Evolutionary conservation across 2,113 vertebrate species (phyloP), one percentile per base, ranked within the genome.

Genomic region (Sebastes fasciatus): DNA sequence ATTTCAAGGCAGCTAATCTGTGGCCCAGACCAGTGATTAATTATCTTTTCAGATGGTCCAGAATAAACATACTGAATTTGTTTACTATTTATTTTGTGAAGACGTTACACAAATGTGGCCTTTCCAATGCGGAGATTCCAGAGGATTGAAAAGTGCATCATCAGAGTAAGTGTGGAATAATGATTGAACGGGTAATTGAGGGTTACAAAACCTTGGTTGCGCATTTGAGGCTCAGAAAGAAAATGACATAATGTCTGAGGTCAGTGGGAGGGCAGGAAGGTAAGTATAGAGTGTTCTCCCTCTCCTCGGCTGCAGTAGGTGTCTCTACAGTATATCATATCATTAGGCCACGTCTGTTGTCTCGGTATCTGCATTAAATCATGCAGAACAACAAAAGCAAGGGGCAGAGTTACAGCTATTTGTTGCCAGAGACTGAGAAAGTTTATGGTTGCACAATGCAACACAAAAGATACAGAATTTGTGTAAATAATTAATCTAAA

Each of bases 171-270:
- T 26, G n/a, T 57, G 49, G 51, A 72, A 46, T 40, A 34, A 77
- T 80, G 43, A 77, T 6, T 14, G 11, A n/a, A 62, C 0, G 3
- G 42, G 34, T 66, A 54, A 80, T 55, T 82, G 19, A 45, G 17
- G 65, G 62, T 82, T 84, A n/a, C 63, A 80, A 78, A 72, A 63
- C 51, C 8, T 11, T 21, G 21, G 26, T 71, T 40, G 17, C 16
- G 7, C 42, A 77, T 74, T 81, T 85, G 49, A 66, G 52, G 64
- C 17, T 64, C 2, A n/a, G 40, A 12, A 62, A 74, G 42, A 79
- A 69, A 74, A 79, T 83, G 23, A 82, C 63, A 57, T 83, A 48
- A 84, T 63, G 76, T 82, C 74, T 81, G 80, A 82, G 68, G 68
- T 71, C 71, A 64, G 12, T 34, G 54, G 77, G 58, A 52, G 26